Evolutionary conservation across 2,113 vertebrate genomes (phyloP), one percentile per base, ranked within the genome.

Genomic region (Oncorhynchus gorbuscha): DNA sequence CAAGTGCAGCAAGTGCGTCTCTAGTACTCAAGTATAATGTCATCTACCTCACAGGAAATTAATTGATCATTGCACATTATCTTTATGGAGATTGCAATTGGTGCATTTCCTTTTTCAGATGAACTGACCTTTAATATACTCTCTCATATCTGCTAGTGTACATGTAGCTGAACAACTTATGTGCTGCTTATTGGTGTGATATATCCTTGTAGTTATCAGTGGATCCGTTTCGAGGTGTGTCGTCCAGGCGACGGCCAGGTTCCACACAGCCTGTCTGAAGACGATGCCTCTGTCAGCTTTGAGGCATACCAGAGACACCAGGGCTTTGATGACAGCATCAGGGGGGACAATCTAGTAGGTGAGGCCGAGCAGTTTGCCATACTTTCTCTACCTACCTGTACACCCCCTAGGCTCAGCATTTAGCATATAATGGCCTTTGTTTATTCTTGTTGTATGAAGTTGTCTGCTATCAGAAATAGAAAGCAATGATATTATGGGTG

Each of bases 211-310:
- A 45, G 9, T 45, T 45, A 45, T 86, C 92, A 93, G 55, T 97
- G 96, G 96, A 92, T 96, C 58, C 95, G 94, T 59, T 97, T 95
- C 71, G 95, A 97, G 39, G 94, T 95, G 24, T 96, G 93, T 86
- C 95, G 93, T 45, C 82, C 92, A 0, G 35, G 35, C 35, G 35
- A 35, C 0, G 93, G 92, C 6, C 94, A 93, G 22, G 69, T 92
- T 0, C 81, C 94, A 1, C 92, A 93, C 73, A 91, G 89, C 32
- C 80, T 94, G 0, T 92, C 91, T 0, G 94, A 96, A 72, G 92
- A 93, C 2, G 93, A 96, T 0, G 89, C 93, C 5, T 88, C 94
- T 0, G 81, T 95, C 62, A 95, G 92, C 82, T 96, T 95, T 51
- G 96, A 96, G 72, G 94, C 94, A 2, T 96, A 95, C 81, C 94